phyloP scores from a whole-genome alignment of 2,797 vertebrate species.

The Furcifer pardalis region DNA sequence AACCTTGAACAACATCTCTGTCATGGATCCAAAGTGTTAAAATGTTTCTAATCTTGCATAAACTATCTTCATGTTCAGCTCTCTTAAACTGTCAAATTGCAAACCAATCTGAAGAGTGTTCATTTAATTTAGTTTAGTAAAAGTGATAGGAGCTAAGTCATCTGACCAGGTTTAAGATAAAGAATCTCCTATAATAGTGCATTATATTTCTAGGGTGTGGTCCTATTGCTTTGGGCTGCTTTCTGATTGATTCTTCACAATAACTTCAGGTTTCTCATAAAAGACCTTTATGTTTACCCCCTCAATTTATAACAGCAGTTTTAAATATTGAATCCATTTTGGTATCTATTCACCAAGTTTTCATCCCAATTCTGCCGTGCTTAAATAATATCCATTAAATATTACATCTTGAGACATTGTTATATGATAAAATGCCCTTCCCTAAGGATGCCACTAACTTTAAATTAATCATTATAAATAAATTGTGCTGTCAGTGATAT shows the following conservation, averaged over 20 bases:
- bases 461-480: neutral
- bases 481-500: neutral
- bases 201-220: too few species aligned
- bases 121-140: neutral
- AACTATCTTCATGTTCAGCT: neutral
- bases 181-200: too few species aligned
- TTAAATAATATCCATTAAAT: neutral
- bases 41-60: neutral
- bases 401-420: neutral
- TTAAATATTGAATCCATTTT: neutral
- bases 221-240: too few species aligned
- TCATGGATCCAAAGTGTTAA: too few species aligned
- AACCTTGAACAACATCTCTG: too few species aligned
- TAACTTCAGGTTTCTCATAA: too few species aligned
- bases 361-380: neutral
- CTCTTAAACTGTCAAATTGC: neutral
- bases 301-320: neutral
- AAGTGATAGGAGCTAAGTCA: neutral
- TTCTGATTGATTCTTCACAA: too few species aligned
- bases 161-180: too few species aligned
- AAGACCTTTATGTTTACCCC: too few species aligned
- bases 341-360: neutral
- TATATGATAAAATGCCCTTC: neutral
- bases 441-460: neutral
- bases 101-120: neutral